Evolutionary conservation across 1,140 invertebrate species (phyloP).

Genomic region (Pantala flavescens): DNA sequence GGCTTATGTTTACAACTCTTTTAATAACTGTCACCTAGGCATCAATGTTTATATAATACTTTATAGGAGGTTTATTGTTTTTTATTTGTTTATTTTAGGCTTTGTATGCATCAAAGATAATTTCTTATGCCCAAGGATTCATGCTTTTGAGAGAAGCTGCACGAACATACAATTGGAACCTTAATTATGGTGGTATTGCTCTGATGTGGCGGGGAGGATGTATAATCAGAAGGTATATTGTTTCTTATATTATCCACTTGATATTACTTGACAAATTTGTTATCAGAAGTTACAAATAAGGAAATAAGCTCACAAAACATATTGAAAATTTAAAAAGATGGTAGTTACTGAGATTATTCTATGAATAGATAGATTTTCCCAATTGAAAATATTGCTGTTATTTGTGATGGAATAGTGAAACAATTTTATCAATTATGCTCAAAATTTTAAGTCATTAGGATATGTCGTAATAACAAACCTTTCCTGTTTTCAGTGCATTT

Average conservation of each 20-base stretch:
- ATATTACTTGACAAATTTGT: neutral
- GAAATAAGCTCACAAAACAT: conserved; percentile 6
- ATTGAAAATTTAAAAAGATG: conserved; percentile 4
- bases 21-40: too few relatives aligned
- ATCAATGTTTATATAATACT: too few relatives aligned
- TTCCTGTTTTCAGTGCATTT: conserved; percentile 57
- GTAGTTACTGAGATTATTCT: neutral
- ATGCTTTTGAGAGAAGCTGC: conserved; percentile 95
- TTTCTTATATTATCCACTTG: neutral
- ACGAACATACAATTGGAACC: conserved; percentile 79
- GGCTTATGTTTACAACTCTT: too few relatives aligned
- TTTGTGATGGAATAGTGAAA: too few relatives aligned
- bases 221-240: conserved; percentile 80
- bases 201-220: conserved; percentile 99
- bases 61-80: too few relatives aligned
- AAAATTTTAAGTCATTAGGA: too few relatives aligned
- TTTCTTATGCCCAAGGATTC: conserved; percentile 98
- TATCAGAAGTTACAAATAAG: conserved; percentile 13
- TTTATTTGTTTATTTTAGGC: conserved; percentile 46
- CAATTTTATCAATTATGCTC: too few relatives aligned
- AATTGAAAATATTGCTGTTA: too few relatives aligned
- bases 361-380: too few relatives aligned
- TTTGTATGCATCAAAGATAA: conserved; percentile 95
- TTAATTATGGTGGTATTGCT: conserved; percentile 97
- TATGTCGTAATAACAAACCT: too few relatives aligned